Conservation (phyloP, 2,888 invertebrate species). For the Nemapogon koenigi region DNA sequence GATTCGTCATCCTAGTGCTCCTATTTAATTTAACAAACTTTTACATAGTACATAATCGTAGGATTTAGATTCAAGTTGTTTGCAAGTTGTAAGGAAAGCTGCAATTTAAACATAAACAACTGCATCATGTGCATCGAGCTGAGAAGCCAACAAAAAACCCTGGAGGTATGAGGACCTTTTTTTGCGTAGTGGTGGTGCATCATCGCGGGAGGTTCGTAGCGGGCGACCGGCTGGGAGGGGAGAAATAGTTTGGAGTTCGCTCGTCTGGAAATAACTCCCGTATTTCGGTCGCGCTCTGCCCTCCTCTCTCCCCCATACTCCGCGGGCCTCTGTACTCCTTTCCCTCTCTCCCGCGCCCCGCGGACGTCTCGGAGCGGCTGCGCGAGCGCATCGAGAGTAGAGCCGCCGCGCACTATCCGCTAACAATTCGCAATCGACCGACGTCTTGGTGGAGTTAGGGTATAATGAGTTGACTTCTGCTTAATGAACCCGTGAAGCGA, state of each 20-base stretch:
- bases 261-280: slow-evolving; percentile 55
- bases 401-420: slow-evolving; percentile 74
- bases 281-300: slow-evolving; percentile 54
- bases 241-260: slow-evolving; percentile 39
- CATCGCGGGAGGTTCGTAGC: slow-evolving; percentile 14
- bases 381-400: slow-evolving; percentile 1
- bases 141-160: too few species aligned
- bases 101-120: too few species aligned
- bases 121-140: too few species aligned
- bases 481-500: slow-evolving; percentile 67
- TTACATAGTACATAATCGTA: too few species aligned
- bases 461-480: slow-evolving; percentile 82
- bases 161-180: too few species aligned
- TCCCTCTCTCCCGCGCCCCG: too few species aligned
- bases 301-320: slow-evolving; percentile 25
- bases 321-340: slow-evolving; percentile 30
- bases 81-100: too few species aligned
- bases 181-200: slow-evolving; percentile 15
- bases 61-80: too few species aligned
- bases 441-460: slow-evolving; percentile 85
- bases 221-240: slow-evolving; percentile 19
- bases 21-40: too few species aligned
- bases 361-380: slow-evolving; percentile 19
- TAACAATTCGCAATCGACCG: slow-evolving; percentile 93
- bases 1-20: too few species aligned